Base-by-base conservation (phyloP, 2,113 vertebrate species). In the Otus sunia region DNA sequence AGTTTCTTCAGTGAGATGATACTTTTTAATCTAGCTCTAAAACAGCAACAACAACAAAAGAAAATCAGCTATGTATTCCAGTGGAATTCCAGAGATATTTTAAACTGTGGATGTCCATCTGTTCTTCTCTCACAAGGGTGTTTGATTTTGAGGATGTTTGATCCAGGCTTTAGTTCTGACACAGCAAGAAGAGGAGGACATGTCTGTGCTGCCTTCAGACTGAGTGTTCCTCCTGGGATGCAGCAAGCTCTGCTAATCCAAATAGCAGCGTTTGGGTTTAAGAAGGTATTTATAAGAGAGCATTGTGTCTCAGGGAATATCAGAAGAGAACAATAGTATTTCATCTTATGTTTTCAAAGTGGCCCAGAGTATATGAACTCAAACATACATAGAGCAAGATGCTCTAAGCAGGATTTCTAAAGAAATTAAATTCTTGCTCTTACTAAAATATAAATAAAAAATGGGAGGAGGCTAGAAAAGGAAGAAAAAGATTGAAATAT, bases 1-100 rank as follows among this genome's bases (percentile, higher is more conserved):
- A 62, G 34, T 64, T 92, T 87, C 84, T 92, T 55, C 52, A 72
- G 39, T 14, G 23, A 82, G 22, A 79, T 9, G 9, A 23, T 39
- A 25, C 37, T 81, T 73, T 50, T 66, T 72, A 50, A 85, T 67
- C 64, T 63, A 88, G 37, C 41, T 66, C 47, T 68, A 22, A 78
- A 92, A 92, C 73, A 86, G 43, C 53, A 75, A 27, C 49, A 76
- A 23, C 73, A 50, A 0, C 32, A 69, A 68, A 75, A 64, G 30
- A 58, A 79, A 90, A 71, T 5, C 37, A 39, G 43, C 60, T 74
- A 82, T 59, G 41, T 84, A 55, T 92, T 90, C 62, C 77, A 64
- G 64, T 26, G 69, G 49, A 94, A 76, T 69, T 91, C 84, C 78
- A 71, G 62, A 49, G 75, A 87, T 80, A 59, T 43, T 90, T 90